Base-by-base conservation (phyloP, 2,797 vertebrate genomes). In the Siniperca obscura region DNA sequence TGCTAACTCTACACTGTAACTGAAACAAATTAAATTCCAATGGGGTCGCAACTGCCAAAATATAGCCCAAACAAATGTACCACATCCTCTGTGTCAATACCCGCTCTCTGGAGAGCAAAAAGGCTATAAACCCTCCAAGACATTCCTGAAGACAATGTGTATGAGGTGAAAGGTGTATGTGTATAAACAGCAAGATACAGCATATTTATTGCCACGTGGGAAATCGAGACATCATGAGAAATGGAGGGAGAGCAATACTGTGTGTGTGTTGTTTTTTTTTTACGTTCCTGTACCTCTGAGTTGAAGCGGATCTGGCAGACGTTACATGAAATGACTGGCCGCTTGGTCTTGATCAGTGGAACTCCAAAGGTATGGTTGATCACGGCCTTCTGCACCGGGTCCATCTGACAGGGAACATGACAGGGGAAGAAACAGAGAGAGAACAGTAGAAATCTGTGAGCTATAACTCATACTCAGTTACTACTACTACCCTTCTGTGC, bases 261-360 rank as follows among this genome's bases (percentile, higher is more conserved):
- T 53, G 44, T 12, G 40, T 2, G 61, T 70, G 56, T 38, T 38
- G 17, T n/a, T 70, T 17, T 21, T 80, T 80, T 57, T 55, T 69
- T 10, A 8, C 40, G 4, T 65, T 57, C 3, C 52, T 65, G 56
- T 90, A 97, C 97, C 97, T 98, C 97, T 57, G 97, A 98, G 94
- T 98, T 98, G 95, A 98, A 98, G 81, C 97, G 96, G 87, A 98
- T 98, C 95, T 98, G 97, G 94, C 97, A 98, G 93, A 98, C 96
- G 9, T 97, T 98, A 91, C 97, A 98, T 92, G 97, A 97, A 93
- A 98, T 98, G 90, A 98, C 90, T 9, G 97, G 97, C 56, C 97
- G 89, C 92, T 97, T 98, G 84, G 96, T 97, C 93, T 96, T 97
- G 83, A 97, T 87, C 87, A 97, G 89, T 65, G 97, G 96, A 76